A percentile compares a stretch with the other conserved stretches of the same genome.
Evolutionary conservation across 1,140 invertebrate species (phyloP).

Genomic region (Drosophila littoralis): DNA sequence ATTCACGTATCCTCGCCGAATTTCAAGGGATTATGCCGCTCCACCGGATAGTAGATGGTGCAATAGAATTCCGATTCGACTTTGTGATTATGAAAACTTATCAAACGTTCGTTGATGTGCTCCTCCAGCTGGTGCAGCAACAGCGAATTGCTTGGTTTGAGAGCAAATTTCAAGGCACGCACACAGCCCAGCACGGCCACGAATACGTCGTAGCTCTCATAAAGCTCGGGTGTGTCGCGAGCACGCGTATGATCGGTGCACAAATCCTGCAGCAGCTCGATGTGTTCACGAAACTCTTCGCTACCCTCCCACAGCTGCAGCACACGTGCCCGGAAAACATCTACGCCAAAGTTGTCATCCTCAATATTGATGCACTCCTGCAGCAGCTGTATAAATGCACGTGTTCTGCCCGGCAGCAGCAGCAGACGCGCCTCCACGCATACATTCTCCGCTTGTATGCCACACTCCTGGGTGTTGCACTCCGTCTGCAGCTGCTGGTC

Average conservation of each 20-base stretch:
- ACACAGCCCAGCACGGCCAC: constrained; percentile 62
- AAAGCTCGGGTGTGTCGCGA: not conserved
- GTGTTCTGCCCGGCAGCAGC: constrained; percentile 52
- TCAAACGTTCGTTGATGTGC: constrained; percentile 59
- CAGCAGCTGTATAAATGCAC: constrained; percentile 48
- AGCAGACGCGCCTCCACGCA: constrained; percentile 57
- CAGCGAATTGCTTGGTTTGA: constrained; percentile 51
- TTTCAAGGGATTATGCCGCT: constrained; percentile 40
- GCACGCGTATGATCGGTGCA: constrained; percentile 30
- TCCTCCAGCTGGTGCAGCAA: constrained; percentile 60
- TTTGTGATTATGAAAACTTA: constrained; percentile 60
- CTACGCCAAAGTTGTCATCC: constrained; percentile 15
- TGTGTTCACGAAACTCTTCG: constrained; percentile 59
- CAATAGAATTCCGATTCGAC: constrained; percentile 74
- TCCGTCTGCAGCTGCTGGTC: constrained; percentile 37
- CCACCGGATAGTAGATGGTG: constrained; percentile 73
- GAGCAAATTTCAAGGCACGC: constrained; percentile 46
- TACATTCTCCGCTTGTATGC: constrained; percentile 54
- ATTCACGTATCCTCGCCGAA: constrained; percentile 16
- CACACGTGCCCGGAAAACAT: constrained; percentile 41
- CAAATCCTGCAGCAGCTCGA: constrained; percentile 64
- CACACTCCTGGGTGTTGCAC: constrained; percentile 32
- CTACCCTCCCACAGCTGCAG: constrained; percentile 59
- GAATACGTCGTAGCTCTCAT: constrained; percentile 67
- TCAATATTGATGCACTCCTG: constrained; percentile 24